phyloP scores from a whole-genome alignment of 2,888 invertebrate genomes.

The Ceraclea dissimilis region DNA sequence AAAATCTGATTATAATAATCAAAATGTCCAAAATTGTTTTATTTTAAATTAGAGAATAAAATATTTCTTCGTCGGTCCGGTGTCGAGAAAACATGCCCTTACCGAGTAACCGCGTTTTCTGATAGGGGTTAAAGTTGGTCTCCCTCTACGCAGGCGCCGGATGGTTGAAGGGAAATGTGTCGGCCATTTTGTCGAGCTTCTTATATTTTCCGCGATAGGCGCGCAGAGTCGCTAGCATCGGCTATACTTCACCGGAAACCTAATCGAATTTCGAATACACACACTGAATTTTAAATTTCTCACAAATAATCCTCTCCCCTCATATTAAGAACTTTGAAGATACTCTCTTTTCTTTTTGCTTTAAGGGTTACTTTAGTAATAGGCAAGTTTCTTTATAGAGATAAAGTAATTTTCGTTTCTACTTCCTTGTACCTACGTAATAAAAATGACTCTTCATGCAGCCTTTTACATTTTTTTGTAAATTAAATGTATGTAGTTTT shows the following conservation, averaged over 20 bases:
- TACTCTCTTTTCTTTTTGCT: slow-evolving; percentile 5
- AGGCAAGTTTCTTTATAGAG: not conserved
- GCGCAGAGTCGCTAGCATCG: slow-evolving; percentile 18
- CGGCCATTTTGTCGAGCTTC: slow-evolving; percentile 16
- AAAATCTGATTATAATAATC: not conserved
- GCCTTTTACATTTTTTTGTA: too few relatives aligned
- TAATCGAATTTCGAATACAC: slow-evolving; percentile 25
- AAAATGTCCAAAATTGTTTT: not conserved
- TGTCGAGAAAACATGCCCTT: slow-evolving; percentile 7
- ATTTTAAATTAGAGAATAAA: not conserved
- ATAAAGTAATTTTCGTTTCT: not conserved
- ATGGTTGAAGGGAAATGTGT: not conserved
- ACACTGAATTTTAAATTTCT: slow-evolving; percentile 25
- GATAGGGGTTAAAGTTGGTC: slow-evolving; percentile 10
- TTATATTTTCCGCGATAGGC: slow-evolving; percentile 10
- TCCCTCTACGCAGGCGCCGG: not conserved
- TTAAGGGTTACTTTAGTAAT: slow-evolving; percentile 4
- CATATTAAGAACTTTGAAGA: not conserved
- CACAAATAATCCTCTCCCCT: slow-evolving; percentile 14
- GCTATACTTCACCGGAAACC: slow-evolving; percentile 7
- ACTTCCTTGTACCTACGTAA: not conserved
- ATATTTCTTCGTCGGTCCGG: not conserved
- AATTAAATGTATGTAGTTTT: too few relatives aligned
- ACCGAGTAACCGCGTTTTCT: slow-evolving; percentile 8
- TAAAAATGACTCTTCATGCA: not conserved